phyloP scores from a whole-genome alignment of 2,888 invertebrate genomes.

The Argyresthia goedartella region DNA sequence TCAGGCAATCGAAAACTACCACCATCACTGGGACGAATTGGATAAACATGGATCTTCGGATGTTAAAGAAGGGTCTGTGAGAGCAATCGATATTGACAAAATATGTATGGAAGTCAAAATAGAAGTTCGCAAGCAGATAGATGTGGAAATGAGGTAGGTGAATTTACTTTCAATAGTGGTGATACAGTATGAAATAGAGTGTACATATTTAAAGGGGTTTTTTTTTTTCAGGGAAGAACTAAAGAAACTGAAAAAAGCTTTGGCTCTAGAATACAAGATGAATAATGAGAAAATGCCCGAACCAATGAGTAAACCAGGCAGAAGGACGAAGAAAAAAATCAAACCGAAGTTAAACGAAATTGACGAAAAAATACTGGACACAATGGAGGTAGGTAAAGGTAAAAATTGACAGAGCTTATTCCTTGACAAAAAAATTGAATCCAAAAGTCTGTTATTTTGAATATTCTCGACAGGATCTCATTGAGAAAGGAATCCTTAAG shows the following conservation, averaged over 20 bases:
- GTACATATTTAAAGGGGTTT: no score
- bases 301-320: constrained; percentile 20
- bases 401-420: no score
- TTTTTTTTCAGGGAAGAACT: constrained; percentile 26
- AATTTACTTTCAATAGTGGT: neutral
- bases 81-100: constrained; percentile 22
- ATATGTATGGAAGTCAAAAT: constrained; percentile 27
- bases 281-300: constrained; percentile 36
- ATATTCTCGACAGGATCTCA: constrained; percentile 24
- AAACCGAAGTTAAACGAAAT: constrained; percentile 11
- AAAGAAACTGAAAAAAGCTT: constrained; percentile 28
- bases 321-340: constrained; percentile 15
- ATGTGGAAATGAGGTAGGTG: constrained; percentile 31
- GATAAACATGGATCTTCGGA: constrained; percentile 24
- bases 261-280: constrained; percentile 34
- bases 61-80: constrained; percentile 31
- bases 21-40: constrained; percentile 29
- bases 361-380: constrained; percentile 21
- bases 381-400: constrained; percentile 25
- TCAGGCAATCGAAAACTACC: constrained; percentile 31
- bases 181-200: neutral
- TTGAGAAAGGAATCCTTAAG: constrained; percentile 25
- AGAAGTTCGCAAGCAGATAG: constrained; percentile 25
- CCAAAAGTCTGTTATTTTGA: no score
- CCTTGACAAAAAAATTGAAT: no score